These are phyloP conservation scores for Ricordea florida DNA, from an alignment of 92 coral and sea anemone genomes.

Conservation along the genomic window DNA sequence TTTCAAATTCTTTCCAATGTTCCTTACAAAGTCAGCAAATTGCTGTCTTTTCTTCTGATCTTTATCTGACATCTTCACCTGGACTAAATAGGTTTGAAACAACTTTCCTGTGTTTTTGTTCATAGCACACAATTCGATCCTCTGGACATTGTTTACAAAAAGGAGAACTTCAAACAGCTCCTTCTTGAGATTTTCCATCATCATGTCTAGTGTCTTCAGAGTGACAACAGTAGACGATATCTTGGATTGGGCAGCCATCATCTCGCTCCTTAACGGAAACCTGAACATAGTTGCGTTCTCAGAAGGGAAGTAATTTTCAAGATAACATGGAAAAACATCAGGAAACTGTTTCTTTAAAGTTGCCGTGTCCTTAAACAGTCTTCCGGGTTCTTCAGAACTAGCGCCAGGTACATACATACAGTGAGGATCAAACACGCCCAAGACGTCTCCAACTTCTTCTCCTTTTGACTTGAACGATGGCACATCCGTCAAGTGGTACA, in stretches of 20 bases:
- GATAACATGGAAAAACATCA: slow-evolving; percentile 69
- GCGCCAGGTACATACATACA: slow-evolving; percentile 58
- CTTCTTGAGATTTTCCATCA: slow-evolving; percentile 39
- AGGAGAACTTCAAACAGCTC: slow-evolving; percentile 62
- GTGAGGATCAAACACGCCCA: slow-evolving; percentile 73
- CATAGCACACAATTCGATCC: slow-evolving; percentile 56
- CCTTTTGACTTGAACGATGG: slow-evolving; percentile 79
- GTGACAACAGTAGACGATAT: slow-evolving; percentile 34
- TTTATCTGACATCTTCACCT: slow-evolving; percentile 20
- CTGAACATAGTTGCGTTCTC: slow-evolving; percentile 68
- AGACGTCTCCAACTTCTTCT: slow-evolving; percentile 60
- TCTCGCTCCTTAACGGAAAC: slow-evolving; percentile 54
- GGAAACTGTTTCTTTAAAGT: slow-evolving; percentile 26
- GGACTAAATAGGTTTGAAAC: slow-evolving; percentile 30
- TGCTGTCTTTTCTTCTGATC: slow-evolving; percentile 53
- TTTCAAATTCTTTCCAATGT: slow-evolving; percentile 1
- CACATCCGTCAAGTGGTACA: slow-evolving; percentile 86
- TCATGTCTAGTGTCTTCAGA: not conserved
- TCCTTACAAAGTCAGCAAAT: slow-evolving; percentile 19
- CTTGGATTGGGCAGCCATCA: slow-evolving; percentile 42
- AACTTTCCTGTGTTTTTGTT: slow-evolving; percentile 22
- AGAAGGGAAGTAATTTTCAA: slow-evolving; percentile 41
- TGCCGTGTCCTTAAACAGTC: slow-evolving; percentile 18
- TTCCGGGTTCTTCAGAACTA: slow-evolving; percentile 44
- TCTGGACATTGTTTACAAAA: slow-evolving; percentile 65